Base-by-base conservation (phyloP, 2,797 vertebrate genomes). In the Bovichtus diacanthus region DNA sequence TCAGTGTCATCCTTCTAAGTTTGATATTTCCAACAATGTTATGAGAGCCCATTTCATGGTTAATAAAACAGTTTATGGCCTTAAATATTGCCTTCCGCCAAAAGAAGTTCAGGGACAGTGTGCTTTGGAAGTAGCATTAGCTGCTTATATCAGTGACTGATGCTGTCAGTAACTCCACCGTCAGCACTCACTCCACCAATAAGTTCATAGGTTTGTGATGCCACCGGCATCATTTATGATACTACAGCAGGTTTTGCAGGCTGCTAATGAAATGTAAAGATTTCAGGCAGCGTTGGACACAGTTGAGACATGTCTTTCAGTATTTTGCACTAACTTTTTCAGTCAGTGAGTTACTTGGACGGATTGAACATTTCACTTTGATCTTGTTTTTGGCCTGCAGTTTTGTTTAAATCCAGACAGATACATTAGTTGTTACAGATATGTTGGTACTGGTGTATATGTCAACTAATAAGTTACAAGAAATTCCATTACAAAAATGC, bases 61-160 rank as follows among this genome's bases (percentile, higher is more conserved):
- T 34, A 59, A 63, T 64, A 46, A 56, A 76, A n/a, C 8, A 59
- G 13, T 53, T 74, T 29, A 16, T 47, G 29, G 39, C 21, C 44
- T 39, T 39, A 39, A 46, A 25, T 44, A 51, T 31, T 31, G 50
- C 44, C 38, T 44, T 63, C 23, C 44, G 9, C 46, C 0, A 2
- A 56, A 16, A 39, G 44, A 46, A 36, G 27, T 59, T 69, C 25
- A 49, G n/a, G 43, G 43, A 27, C 49, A 50, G 21, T 68, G 43
- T 62, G 49, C 43, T 66, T 16, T 60, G 18, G n/a, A 50, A 27
- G 21, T 53, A 60, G 56, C 56, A 19, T 29, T 38, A 46, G 29
- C 39, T 47, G 25, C n/a, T 43, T 62, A 16, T 62, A 49, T 47
- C 59, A 34, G 19, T 16, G 41, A 31, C 19, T 38, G 31, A 23